Base-by-base conservation (phyloP, 2,888 invertebrate genomes). In the Acanthacorydalis orientalis region DNA sequence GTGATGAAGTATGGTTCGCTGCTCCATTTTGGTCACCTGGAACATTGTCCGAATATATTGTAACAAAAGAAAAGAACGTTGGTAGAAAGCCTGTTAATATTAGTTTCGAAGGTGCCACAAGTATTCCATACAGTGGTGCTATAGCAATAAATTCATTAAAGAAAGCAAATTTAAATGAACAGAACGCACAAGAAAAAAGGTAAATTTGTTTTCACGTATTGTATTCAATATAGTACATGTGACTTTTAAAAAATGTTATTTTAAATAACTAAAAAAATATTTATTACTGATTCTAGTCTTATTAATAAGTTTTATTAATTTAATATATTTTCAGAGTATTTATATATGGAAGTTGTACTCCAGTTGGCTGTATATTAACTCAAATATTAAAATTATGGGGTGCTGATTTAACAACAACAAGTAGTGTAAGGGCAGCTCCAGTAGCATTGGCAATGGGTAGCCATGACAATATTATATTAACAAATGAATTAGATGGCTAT, bases 1-100 rank as follows among this genome's bases (percentile, higher is more conserved):
- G 78, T 2, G 78, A 78, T 56, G 74, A 75, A 60, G 77, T 78
- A 31, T 77, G 75, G 70, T 59, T 73, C 44, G 65, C 68, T 4
- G 66, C 70, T 12, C 75, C 77, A 39, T 72, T 72, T 51, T 78
- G 75, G 73, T 66, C 68, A 15, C 63, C 67, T 46, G 78, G 77
- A 40, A 71, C 73, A 33, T 64, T 75, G 60, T 67, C 72, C 7
- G 74, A 76, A 57, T 71, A 68, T 51, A 63, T 74, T 47, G 64
- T 73, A 48, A 68, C 73, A n/a, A 61, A 67, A 31, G 73, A 76
- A 57, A 62, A 61, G 50, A 64, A 66, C 54, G 68, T 74, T 16
- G 65, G 68, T 12, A 66, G 64, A 49, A 73, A 74, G 61, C 77
- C 78, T 31, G 69, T 67, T 56, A 67, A 66, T 51, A 63, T 75